Conservation (phyloP, 37 sponge, comb jelly and placozoan species). For the Dysidea cf. avara region DNA sequence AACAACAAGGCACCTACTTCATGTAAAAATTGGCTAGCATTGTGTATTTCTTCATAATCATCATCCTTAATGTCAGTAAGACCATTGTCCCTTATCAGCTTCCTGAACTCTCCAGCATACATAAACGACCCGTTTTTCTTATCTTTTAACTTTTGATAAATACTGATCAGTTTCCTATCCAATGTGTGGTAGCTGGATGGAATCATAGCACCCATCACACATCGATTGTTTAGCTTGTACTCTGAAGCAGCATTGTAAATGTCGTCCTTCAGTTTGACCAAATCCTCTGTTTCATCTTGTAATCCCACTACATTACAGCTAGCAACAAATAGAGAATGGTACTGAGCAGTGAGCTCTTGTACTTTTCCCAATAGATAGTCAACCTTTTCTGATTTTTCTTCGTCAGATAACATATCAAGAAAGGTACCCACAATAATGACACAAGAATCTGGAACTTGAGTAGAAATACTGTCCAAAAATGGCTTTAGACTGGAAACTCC, state of each 20-base stretch:
- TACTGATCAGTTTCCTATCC: constrained; percentile 58
- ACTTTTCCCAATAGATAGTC: constrained; percentile 38
- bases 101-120: constrained; percentile 29
- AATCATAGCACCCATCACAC: constrained; percentile 76
- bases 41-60: constrained; percentile 36
- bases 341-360: too few relatives aligned
- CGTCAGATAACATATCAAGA: constrained; percentile 70
- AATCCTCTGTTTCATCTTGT: constrained; percentile 67
- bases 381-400: constrained; percentile 38
- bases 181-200: constrained; percentile 88
- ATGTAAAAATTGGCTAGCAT: constrained; percentile 35
- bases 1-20: constrained; percentile 55
- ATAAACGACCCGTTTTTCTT: constrained; percentile 64
- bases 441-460: too few relatives aligned
- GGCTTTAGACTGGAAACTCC: constrained; percentile 77
- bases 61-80: constrained; percentile 26
- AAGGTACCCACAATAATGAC: too few relatives aligned
- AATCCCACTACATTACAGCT: constrained; percentile 50
- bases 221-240: constrained; percentile 8
- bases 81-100: constrained; percentile 6
- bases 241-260: constrained; percentile 33
- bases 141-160: constrained; percentile 61
- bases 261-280: constrained; percentile 83
- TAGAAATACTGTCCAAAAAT: constrained; percentile 91
- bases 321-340: constrained; percentile 40